Evolutionary conservation across 2,888 invertebrate genomes (phyloP).

Genomic region (Zeuzera pyrina): DNA sequence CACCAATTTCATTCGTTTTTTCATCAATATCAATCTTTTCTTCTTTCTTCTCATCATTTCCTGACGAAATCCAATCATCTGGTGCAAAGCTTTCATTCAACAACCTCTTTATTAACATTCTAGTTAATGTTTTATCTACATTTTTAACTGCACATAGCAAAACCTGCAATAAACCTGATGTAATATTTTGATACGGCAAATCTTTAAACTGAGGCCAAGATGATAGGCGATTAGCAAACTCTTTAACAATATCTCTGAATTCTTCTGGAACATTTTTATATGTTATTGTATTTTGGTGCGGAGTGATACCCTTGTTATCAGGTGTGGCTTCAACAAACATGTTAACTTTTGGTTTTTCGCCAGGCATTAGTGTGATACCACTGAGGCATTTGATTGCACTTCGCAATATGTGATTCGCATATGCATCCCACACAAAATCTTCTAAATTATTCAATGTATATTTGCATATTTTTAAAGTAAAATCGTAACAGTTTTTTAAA

Average conservation of each 20-base stretch:
- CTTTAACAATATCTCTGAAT: constrained; percentile 75
- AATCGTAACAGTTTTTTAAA: constrained; percentile 72
- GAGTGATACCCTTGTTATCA: constrained; percentile 44
- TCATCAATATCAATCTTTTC: constrained; percentile 24
- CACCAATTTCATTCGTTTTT: constrained; percentile 18
- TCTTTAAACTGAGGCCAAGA: constrained; percentile 86
- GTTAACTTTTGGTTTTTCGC: constrained; percentile 55
- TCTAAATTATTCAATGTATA: constrained; percentile 88
- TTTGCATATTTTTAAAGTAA: constrained; percentile 80
- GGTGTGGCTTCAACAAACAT: constrained; percentile 37
- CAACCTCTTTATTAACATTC: constrained; percentile 73
- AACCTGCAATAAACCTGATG: constrained; percentile 81
- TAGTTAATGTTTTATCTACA: constrained; percentile 68
- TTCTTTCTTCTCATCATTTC: constrained; percentile 27
- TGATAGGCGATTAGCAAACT: constrained; percentile 76
- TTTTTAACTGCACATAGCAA: constrained; percentile 75
- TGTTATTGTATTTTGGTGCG: constrained; percentile 45
- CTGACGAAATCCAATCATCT: constrained; percentile 39
- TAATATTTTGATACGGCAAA: constrained; percentile 77
- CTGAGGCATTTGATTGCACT: constrained; percentile 80
- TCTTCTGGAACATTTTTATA: constrained; percentile 71
- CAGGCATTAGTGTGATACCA: constrained; percentile 73
- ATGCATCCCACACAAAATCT: constrained; percentile 85
- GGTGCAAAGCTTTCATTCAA: constrained; percentile 76
- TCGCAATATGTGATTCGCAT: constrained; percentile 84